A percentile compares a stretch with the other conserved stretches of the same genome.
These are phyloP conservation scores for Ceratina calcarata DNA, from an alignment of 1,140 invertebrate species.

Conservation along the genomic window DNA sequence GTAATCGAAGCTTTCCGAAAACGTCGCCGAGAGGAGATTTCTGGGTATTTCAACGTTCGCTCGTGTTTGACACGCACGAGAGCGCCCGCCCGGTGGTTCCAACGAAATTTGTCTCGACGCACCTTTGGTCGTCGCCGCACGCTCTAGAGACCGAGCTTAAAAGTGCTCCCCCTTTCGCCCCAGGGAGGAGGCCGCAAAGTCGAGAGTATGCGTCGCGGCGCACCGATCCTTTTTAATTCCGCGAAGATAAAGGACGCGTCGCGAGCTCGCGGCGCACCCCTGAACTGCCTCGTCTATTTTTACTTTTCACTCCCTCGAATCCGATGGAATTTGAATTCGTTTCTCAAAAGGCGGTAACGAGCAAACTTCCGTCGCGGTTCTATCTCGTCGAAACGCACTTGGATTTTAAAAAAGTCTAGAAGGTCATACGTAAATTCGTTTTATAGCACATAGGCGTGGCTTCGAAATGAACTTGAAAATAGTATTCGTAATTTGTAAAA, in stretches of 20 bases:
- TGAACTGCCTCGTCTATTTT: slow-evolving; percentile 1
- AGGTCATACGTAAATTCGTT: not conserved
- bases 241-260: not conserved
- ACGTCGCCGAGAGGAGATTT: not conserved
- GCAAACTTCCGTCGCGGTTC: slow-evolving; percentile 17
- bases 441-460: no score
- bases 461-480: no score
- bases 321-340: slow-evolving; percentile 16
- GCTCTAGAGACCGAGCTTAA: not conserved
- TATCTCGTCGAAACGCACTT: slow-evolving; percentile 12
- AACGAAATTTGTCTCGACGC: slow-evolving; percentile 10
- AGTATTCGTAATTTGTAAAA: no score
- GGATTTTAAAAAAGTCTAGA: not conserved
- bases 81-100: no score
- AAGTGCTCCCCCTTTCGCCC: not conserved
- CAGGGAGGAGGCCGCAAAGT: not conserved
- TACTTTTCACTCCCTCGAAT: not conserved
- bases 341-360: slow-evolving; percentile 8
- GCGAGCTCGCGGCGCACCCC: not conserved
- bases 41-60: no score
- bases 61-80: not conserved
- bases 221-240: slow-evolving; percentile 15
- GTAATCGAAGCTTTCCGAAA: not conserved
- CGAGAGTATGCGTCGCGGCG: not conserved
- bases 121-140: not conserved